A percentile compares a stretch with the other conserved stretches of the same genome.
These are phyloP conservation scores for Oreortyx pictus DNA, from an alignment of 2,797 vertebrate genomes.

Conservation along the genomic window DNA sequence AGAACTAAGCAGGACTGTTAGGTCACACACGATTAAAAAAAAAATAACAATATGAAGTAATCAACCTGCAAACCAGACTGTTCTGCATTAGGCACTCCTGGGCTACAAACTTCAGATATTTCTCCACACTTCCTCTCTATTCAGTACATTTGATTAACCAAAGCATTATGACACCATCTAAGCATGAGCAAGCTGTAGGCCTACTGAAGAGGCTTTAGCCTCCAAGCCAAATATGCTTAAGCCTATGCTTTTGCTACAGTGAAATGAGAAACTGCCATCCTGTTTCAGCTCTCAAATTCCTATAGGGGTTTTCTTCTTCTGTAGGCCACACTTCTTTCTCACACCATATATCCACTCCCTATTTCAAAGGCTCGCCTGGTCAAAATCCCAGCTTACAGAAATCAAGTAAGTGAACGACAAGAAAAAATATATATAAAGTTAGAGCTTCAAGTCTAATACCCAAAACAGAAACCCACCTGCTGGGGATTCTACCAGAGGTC, in stretches of 20 bases:
- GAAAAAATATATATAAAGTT: rapidly evolving
- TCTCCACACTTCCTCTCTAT: not conserved
- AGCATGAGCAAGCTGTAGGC: not conserved
- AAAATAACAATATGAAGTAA: not conserved
- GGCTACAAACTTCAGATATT: not conserved
- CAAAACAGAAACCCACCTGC: not conserved
- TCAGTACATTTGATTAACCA: not conserved
- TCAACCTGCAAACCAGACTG: not conserved
- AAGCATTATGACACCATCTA: not conserved
- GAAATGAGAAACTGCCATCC: rapidly evolving
- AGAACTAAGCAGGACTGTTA: not conserved
- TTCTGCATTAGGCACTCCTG: not conserved
- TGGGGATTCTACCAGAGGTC: not conserved
- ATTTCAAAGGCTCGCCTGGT: not conserved
- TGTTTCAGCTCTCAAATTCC: not conserved
- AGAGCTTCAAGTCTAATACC: not conserved
- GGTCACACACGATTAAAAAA: not conserved
- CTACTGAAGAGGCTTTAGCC: not conserved
- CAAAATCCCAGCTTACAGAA: not conserved
- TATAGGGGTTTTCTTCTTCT: not conserved
- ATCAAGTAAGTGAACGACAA: not conserved
- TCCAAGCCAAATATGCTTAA: not conserved
- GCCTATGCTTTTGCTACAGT: rapidly evolving
- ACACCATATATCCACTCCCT: not conserved
- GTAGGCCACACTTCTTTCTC: not conserved